phyloP scores from a whole-genome alignment of 2,888 invertebrate species.

The Silvanus unidentatus region DNA sequence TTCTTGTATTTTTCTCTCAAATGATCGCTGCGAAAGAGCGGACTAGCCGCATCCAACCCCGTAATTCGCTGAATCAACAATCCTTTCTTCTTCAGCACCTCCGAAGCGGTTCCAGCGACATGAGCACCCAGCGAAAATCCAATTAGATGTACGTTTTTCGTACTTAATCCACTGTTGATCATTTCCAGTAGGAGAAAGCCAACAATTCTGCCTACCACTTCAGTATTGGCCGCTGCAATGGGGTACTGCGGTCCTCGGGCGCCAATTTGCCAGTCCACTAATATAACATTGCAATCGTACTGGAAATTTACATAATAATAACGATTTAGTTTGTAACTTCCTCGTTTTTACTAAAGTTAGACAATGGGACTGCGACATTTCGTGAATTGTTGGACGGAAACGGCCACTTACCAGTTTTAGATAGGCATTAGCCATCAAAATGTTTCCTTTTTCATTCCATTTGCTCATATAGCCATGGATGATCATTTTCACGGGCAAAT shows the following conservation, averaged over 20 bases:
- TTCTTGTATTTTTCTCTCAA: slow-evolving; percentile 52
- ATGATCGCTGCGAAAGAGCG: slow-evolving; percentile 60
- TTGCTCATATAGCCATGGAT: slow-evolving; percentile 56
- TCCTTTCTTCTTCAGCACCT: slow-evolving; percentile 47
- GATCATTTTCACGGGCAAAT: slow-evolving; percentile 48
- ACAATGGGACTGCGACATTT: no score
- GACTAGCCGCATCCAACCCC: slow-evolving; percentile 77
- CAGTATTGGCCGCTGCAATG: slow-evolving; percentile 55
- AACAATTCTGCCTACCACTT: slow-evolving; percentile 54
- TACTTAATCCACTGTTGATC: slow-evolving; percentile 45
- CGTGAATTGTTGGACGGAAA: no score
- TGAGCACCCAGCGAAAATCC: slow-evolving; percentile 60
- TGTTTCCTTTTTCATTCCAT: slow-evolving; percentile 48
- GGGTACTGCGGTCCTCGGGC: slow-evolving; percentile 53
- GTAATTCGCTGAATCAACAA: slow-evolving; percentile 54
- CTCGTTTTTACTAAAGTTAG: no score
- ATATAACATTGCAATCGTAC: slow-evolving; percentile 52
- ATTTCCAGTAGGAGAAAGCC: slow-evolving; percentile 50
- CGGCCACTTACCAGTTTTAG: slow-evolving; percentile 50
- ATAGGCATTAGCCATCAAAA: slow-evolving; percentile 45
- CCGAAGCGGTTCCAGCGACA: slow-evolving; percentile 55
- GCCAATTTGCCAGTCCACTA: slow-evolving; percentile 55
- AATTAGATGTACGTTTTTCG: slow-evolving; percentile 49
- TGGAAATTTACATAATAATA: no score
- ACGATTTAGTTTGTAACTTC: no score